phyloP scores from a whole-genome alignment of 37 sponge, comb jelly and placozoan genomes.

The Ephydatia muelleri region DNA sequence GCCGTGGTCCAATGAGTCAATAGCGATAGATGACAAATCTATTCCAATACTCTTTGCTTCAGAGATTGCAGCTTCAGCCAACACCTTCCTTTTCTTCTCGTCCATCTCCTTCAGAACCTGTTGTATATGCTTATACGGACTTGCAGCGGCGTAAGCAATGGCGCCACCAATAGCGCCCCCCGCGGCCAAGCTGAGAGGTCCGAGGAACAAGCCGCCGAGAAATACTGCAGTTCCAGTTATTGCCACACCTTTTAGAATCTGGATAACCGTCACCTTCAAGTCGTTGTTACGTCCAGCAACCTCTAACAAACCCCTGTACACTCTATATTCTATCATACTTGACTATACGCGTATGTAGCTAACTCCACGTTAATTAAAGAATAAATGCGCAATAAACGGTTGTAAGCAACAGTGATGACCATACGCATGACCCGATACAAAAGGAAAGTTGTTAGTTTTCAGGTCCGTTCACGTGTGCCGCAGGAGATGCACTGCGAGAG shows the following conservation, averaged over 20 bases:
- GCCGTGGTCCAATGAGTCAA: background rate
- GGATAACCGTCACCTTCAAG: background rate
- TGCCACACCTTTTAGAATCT: background rate
- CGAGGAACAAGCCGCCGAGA: background rate
- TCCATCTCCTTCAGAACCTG: conserved; percentile 12
- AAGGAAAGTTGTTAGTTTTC: conserved; percentile 19
- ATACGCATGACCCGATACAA: background rate
- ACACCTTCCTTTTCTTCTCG: background rate
- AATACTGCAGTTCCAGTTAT: background rate
- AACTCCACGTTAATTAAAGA: too few relatives aligned
- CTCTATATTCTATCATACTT: too few relatives aligned
- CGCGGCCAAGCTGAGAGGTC: background rate
- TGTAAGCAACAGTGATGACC: background rate
- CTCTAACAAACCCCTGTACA: background rate
- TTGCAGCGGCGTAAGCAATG: background rate
- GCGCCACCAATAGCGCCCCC: conserved; percentile 2
- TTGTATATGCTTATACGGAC: background rate
- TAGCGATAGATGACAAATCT: background rate
- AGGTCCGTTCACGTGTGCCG: conserved; percentile 6
- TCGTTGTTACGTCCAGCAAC: conserved; percentile 2
- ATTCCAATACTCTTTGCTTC: background rate
- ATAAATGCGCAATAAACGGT: too few relatives aligned
- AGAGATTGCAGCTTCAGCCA: background rate
- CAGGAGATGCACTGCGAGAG: conserved; percentile 49
- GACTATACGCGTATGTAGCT: too few relatives aligned